Percentiles rank a stretch among this genome's conserved stretches.
Evolutionary conservation across 1,140 invertebrate species (phyloP).

Genomic region (Brachionus angularis): DNA sequence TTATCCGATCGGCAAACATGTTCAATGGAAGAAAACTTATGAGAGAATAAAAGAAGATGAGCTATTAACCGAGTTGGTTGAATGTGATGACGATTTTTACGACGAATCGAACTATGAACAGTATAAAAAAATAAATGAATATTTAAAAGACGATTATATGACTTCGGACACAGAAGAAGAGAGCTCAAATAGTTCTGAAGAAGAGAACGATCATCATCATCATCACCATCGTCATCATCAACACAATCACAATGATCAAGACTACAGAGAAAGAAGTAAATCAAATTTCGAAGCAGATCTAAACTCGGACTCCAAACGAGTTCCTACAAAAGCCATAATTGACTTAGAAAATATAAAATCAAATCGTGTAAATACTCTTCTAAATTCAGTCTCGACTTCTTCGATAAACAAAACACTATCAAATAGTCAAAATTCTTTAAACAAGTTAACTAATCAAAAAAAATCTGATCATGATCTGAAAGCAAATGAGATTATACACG

Average conservation of each 20-base stretch:
- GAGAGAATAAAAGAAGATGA: constrained; percentile 33
- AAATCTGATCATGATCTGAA: neutral
- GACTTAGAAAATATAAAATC: constrained; percentile 12
- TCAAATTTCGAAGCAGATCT: neutral
- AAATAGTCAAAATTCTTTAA: too few species aligned
- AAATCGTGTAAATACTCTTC: constrained; percentile 28
- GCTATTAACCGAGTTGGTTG: constrained; percentile 16
- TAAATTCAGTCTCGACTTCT: constrained; percentile 3
- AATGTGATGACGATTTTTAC: constrained; percentile 36
- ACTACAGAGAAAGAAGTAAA: too few species aligned
- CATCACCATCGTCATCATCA: neutral
- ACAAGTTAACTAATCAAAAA: neutral
- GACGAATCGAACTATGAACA: constrained; percentile 30
- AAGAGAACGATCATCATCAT: constrained; percentile 32
- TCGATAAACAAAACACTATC: neutral
- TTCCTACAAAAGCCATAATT: neutral
- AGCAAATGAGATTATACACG: neutral
- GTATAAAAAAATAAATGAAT: constrained; percentile 24
- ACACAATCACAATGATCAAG: neutral
- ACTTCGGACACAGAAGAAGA: constrained; percentile 15
- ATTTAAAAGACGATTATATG: constrained; percentile 37
- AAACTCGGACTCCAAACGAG: constrained; percentile 1
- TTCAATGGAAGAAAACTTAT: constrained; percentile 40
- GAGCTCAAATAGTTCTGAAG: constrained; percentile 5
- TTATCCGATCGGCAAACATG: constrained; percentile 33